phyloP scores from a whole-genome alignment of 2,888 invertebrate species.

The Meteorus cinctellus region DNA sequence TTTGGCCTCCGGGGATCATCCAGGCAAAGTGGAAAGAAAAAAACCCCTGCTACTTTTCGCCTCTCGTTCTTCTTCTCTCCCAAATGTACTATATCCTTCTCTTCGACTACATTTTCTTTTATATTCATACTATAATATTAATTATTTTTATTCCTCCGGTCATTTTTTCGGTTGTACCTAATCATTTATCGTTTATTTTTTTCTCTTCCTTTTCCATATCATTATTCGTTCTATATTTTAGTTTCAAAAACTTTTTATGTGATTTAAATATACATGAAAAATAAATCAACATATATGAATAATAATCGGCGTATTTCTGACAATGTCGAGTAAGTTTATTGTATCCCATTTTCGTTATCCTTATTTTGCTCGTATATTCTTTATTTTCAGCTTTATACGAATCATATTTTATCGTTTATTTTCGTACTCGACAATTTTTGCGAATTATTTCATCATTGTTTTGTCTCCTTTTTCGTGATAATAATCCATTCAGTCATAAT shows the following conservation, averaged over 20 bases:
- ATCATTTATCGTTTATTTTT: constrained; percentile 7
- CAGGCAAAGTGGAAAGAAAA: background rate
- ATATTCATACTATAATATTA: constrained; percentile 16
- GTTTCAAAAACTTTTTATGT: background rate
- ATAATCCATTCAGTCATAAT: constrained; percentile 2
- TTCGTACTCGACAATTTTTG: too few relatives aligned
- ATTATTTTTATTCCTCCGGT: background rate
- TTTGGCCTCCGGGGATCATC: background rate
- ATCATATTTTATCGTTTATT: too few relatives aligned
- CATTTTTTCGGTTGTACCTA: background rate
- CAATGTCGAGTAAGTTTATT: background rate
- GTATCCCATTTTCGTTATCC: background rate
- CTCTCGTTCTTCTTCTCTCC: background rate
- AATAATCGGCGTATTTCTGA: background rate
- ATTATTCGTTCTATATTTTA: background rate
- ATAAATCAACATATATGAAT: background rate
- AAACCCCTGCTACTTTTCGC: background rate
- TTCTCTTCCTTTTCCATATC: background rate
- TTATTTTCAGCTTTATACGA: too few relatives aligned
- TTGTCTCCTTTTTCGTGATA: background rate
- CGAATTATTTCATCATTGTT: background rate
- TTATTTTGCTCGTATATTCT: too few relatives aligned
- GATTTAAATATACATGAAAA: background rate
- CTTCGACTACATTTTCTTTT: background rate
- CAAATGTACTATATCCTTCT: background rate